Percentiles rank a stretch among this genome's conserved stretches.
Evolutionary conservation across 2,797 vertebrate genomes (phyloP).

Genomic region (Leuciscus waleckii): DNA sequence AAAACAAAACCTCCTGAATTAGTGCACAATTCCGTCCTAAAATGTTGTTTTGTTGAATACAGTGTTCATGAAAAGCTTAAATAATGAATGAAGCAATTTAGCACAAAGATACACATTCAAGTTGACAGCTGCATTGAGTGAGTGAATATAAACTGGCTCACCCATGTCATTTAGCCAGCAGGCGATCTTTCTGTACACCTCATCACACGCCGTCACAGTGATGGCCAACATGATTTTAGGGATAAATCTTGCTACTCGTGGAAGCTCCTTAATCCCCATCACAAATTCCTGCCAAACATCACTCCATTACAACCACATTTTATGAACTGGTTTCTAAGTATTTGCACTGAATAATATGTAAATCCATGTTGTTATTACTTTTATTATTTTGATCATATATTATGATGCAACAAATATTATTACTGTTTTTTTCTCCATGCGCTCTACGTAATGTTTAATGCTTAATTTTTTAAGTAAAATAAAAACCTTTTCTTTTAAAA

Average conservation of each 20-base stretch:
- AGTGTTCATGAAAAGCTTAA: not conserved
- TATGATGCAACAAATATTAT: not conserved
- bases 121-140: not conserved
- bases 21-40: not conserved
- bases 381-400: not conserved
- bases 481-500: not conserved
- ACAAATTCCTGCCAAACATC: conserved; percentile 88
- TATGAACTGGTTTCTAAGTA: not conserved
- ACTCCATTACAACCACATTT: conserved; percentile 6
- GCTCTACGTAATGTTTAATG: not conserved
- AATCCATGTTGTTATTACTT: not conserved
- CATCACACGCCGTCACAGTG: conserved; percentile 92
- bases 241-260: conserved; percentile 89
- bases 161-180: conserved; percentile 98
- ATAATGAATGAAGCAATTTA: not conserved
- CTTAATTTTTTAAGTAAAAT: not conserved
- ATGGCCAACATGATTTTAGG: conserved; percentile 93
- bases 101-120: not conserved
- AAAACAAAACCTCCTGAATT: not conserved
- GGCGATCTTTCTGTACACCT: conserved; percentile 96
- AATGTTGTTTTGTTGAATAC: not conserved
- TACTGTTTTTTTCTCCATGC: not conserved
- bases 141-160: conserved; percentile 65
- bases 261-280: conserved; percentile 92
- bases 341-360: not conserved